phyloP scores from a whole-genome alignment of 2,888 invertebrate genomes.

The Agrochola circellaris region DNA sequence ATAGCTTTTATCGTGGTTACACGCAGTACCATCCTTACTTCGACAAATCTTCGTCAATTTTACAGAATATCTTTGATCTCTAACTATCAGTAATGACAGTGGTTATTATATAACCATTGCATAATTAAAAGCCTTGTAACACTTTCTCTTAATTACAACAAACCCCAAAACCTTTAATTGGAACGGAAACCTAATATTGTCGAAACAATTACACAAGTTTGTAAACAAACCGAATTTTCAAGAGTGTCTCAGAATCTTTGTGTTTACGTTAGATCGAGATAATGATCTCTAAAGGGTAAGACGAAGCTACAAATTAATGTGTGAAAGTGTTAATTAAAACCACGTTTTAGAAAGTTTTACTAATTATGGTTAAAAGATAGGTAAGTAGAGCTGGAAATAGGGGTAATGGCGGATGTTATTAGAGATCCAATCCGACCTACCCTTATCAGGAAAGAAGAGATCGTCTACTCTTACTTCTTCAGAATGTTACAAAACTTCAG shows the following conservation, averaged over 20 bases:
- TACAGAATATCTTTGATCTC: neutral
- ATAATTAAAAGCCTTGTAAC: slow-evolving; percentile 8
- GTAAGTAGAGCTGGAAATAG: no score
- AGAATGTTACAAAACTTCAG: neutral
- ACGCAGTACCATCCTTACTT: neutral
- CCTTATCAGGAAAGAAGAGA: neutral
- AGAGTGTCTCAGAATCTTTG: slow-evolving; percentile 47
- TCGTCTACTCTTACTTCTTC: neutral
- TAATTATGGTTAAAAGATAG: neutral
- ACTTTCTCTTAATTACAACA: slow-evolving; percentile 38
- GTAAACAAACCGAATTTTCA: slow-evolving; percentile 39
- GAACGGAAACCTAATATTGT: slow-evolving; percentile 45
- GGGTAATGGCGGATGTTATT: no score
- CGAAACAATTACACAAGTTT: slow-evolving; percentile 56
- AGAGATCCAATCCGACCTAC: no score
- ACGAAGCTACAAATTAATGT: slow-evolving; percentile 21
- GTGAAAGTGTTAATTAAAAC: slow-evolving; percentile 41
- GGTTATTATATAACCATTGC: neutral
- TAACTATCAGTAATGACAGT: no score
- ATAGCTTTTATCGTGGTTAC: no score
- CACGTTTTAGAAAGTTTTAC: slow-evolving; percentile 6
- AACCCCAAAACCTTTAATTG: slow-evolving; percentile 42
- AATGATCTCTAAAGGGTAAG: slow-evolving; percentile 18
- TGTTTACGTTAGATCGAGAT: slow-evolving; percentile 43
- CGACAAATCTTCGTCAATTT: neutral